Evolutionary conservation across 2,888 invertebrate genomes (phyloP).

Genomic region (Crioceris asparagi): DNA sequence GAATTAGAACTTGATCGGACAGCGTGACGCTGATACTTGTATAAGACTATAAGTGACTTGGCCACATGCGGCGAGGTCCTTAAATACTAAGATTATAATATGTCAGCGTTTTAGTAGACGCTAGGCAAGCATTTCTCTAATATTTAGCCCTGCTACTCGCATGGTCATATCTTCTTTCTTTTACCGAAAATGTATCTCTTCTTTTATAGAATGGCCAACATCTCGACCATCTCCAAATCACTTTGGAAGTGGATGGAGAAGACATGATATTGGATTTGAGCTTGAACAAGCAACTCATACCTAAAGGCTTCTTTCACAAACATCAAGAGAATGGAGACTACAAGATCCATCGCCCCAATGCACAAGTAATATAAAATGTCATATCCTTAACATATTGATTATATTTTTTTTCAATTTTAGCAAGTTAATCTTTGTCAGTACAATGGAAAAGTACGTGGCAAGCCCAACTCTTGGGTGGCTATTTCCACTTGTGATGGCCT

Average conservation of each 20-base stretch:
- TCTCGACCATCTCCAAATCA: slow-evolving; percentile 49
- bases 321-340: slow-evolving; percentile 48
- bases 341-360: slow-evolving; percentile 44
- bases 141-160: too few relatives aligned
- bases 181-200: neutral
- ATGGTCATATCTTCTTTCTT: too few relatives aligned
- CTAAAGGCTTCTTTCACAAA: slow-evolving; percentile 54
- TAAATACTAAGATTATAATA: too few relatives aligned
- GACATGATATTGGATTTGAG: slow-evolving; percentile 58
- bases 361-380: slow-evolving; percentile 38
- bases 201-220: slow-evolving; percentile 42
- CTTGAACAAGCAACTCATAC: slow-evolving; percentile 58
- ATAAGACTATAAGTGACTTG: too few relatives aligned
- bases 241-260: slow-evolving; percentile 54
- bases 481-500: slow-evolving; percentile 67
- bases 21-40: too few relatives aligned
- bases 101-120: too few relatives aligned
- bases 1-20: too few relatives aligned
- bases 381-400: neutral
- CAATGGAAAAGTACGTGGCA: slow-evolving; percentile 60
- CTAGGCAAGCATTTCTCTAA: too few relatives aligned
- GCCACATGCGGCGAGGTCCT: too few relatives aligned
- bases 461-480: slow-evolving; percentile 67
- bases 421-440: slow-evolving; percentile 68
- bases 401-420: slow-evolving; percentile 36